These are phyloP conservation scores for Leptinotarsa defecta DNA, from an alignment of 1,140 invertebrate genomes.

Conservation along the genomic window DNA sequence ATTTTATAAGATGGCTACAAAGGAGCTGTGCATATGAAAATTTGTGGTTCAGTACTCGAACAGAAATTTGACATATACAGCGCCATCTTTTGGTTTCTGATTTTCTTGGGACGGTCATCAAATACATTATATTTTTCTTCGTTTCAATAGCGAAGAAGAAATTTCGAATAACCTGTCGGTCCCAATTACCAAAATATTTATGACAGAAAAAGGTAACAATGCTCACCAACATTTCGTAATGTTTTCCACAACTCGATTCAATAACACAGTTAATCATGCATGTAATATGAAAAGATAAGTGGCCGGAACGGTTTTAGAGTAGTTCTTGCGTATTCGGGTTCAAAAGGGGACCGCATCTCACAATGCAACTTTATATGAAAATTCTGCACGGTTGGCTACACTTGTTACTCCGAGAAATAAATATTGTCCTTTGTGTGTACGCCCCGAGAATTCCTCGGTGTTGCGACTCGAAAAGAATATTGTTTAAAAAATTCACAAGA, in stretches of 20 bases:
- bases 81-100: too few relatives aligned
- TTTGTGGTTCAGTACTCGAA: too few relatives aligned
- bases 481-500: conserved; percentile 44
- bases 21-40: too few relatives aligned
- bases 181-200: conserved; percentile 1
- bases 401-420: conserved; percentile 49
- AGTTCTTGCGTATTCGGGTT: conserved; percentile 43
- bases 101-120: neutral
- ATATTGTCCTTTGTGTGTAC: conserved; percentile 51
- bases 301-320: conserved; percentile 36
- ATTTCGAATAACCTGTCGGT: neutral
- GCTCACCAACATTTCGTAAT: conserved; percentile 34
- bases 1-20: too few relatives aligned
- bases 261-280: conserved; percentile 47
- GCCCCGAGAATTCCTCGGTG: conserved; percentile 36
- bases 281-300: conserved; percentile 45
- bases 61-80: too few relatives aligned
- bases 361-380: conserved; percentile 53
- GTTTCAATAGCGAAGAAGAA: neutral
- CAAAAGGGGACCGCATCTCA: conserved; percentile 45
- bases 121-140: neutral
- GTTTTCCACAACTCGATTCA: conserved; percentile 38
- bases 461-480: conserved; percentile 39
- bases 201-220: conserved; percentile 1
- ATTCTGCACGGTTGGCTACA: conserved; percentile 48